A percentile compares a stretch with the other conserved stretches of the same genome.
phyloP scores from a whole-genome alignment of 2,888 invertebrate genomes.

The Pterobdella sp. region DNA sequence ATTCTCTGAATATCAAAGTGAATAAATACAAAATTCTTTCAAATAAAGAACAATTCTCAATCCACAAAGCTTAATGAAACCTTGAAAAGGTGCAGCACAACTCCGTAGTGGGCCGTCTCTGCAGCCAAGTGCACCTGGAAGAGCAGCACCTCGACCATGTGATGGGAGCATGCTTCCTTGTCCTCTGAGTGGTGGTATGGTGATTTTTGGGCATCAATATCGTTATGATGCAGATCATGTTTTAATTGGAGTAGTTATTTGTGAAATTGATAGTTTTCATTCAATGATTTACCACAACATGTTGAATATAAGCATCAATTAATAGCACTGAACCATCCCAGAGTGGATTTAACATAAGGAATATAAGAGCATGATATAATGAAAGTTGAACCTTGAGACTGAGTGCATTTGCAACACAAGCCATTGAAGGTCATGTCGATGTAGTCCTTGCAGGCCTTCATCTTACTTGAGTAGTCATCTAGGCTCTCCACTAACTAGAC shows the following conservation, averaged over 20 bases:
- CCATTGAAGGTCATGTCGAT: neutral
- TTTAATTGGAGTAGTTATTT: too few relatives aligned
- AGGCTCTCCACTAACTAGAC: neutral
- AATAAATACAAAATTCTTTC: neutral
- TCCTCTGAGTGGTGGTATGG: neutral
- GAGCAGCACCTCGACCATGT: constrained; percentile 12
- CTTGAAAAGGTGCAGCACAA: constrained; percentile 12
- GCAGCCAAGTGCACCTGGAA: constrained; percentile 12
- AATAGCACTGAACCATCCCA: too few relatives aligned
- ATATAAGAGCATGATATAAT: too few relatives aligned
- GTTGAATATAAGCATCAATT: too few relatives aligned
- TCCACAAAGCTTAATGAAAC: neutral
- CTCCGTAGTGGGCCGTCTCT: neutral
- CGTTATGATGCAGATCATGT: neutral
- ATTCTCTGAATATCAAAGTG: too few relatives aligned
- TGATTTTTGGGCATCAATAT: neutral
- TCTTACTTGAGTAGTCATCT: constrained; percentile 6
- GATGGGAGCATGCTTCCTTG: neutral
- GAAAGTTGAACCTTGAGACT: too few relatives aligned
- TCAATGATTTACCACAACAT: too few relatives aligned
- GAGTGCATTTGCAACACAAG: too few relatives aligned
- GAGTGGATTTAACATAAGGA: too few relatives aligned
- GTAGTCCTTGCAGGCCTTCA: constrained; percentile 3
- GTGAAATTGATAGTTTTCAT: too few relatives aligned
- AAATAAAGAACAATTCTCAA: neutral